Base-by-base conservation (phyloP, 2,888 invertebrate species). In the Rhingia campestris region DNA sequence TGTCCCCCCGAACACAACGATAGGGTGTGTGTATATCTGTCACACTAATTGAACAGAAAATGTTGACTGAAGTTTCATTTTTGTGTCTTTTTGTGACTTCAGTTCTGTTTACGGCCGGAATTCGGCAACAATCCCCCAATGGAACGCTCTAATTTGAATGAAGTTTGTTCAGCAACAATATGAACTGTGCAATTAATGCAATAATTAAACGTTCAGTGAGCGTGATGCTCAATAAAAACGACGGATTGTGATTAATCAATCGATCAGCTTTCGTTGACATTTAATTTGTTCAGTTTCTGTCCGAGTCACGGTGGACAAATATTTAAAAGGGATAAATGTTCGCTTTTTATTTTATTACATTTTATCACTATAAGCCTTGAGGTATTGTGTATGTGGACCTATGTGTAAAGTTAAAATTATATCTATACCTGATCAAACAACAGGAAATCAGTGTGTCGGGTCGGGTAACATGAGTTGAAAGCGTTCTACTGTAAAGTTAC, bases 221-320 rank as follows among this genome's bases (percentile, higher is more conserved):
- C 63, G 51, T 58, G 67, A 75, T 58, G 69, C 75, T 76, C 75
- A 76, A 81, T 69, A 76, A 67, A 75, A 75, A 63, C 73, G 74
- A 66, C 63, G 69, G 81, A 81, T 81, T 75, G 63, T 69, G 75
- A 47, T 47, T 51, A 81, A 81, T 81, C 81, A 81, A 81, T 81
- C 75, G 69, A 75, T 76, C 69, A 70, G 69, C 53, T 56, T 76
- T 81, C 63, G 63, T 81, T 75, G 81, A 76, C 76, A 76, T 81
- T 81, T 81, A 80, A 80, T 80, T 80, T 61, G 61, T 66, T 47
- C 45, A 41, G 14, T 80, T 67, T 30, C 74, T 61, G 74, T 67
- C 74, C 49, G 30, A 54, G 59, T 74, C 59, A 67, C 45, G 51
- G 32, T 37, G 51, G 32, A n/a, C 73, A 73, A 66, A 80, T 66